Evolutionary conservation across 1,140 invertebrate genomes (phyloP).

Genomic region (Temnothorax nylanderi): DNA sequence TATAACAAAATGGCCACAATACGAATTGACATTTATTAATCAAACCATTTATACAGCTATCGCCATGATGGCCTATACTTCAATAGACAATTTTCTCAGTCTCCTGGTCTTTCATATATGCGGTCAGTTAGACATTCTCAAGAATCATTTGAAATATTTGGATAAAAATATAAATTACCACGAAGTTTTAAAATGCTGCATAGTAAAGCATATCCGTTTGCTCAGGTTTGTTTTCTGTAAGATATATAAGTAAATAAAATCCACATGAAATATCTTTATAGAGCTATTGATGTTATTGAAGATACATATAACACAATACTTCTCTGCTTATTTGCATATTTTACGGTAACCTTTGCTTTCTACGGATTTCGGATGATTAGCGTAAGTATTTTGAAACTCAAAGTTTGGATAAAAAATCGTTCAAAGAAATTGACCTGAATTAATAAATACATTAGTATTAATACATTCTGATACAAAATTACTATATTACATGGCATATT

Average conservation of each 20-base stretch:
- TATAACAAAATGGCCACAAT: constrained; percentile 8
- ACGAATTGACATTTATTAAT: neutral
- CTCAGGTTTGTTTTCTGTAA: neutral
- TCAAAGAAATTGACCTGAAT: neutral
- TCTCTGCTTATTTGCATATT: constrained; percentile 33
- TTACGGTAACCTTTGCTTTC: neutral
- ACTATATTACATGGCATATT: neutral
- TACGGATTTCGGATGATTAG: constrained; percentile 10
- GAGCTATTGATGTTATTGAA: constrained; percentile 29
- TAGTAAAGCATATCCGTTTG: constrained; percentile 18
- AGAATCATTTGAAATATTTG: neutral
- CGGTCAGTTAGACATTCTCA: constrained; percentile 32
- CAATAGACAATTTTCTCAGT: constrained; percentile 17
- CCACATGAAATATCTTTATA: neutral
- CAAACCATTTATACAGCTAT: neutral
- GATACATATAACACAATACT: constrained; percentile 37
- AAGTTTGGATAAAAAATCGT: neutral
- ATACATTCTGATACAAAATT: neutral
- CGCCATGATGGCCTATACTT: neutral
- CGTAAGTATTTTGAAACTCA: constrained; percentile 25
- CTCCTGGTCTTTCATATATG: constrained; percentile 28
- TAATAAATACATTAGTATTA: neutral
- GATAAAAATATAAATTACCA: neutral
- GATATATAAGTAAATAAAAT: neutral
- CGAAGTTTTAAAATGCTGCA: neutral